Percentiles rank a stretch among this genome's conserved stretches.
Evolutionary conservation across 2,888 invertebrate genomes (phyloP).

Genomic region (Morpho helenor): DNA sequence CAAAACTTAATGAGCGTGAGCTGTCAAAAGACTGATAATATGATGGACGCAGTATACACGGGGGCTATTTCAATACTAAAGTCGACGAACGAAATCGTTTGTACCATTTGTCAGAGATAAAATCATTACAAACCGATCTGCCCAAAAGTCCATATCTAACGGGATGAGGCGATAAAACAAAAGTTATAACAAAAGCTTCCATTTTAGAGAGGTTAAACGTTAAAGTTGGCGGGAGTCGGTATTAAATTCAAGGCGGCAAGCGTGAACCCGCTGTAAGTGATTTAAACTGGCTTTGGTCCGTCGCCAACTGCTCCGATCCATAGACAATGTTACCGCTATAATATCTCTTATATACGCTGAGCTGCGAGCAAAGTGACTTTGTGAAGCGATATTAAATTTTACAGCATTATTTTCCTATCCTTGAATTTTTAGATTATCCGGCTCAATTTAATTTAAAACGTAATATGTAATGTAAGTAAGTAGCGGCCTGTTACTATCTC

Average conservation of each 20-base stretch:
- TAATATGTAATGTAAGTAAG: neutral
- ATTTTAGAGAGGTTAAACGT: neutral
- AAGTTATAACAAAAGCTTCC: neutral
- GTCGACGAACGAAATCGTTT: too few species aligned
- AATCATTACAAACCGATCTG: too few species aligned
- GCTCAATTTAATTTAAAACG: neutral
- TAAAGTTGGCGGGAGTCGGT: neutral
- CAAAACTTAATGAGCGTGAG: too few species aligned
- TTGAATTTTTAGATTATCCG: neutral
- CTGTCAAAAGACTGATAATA: too few species aligned
- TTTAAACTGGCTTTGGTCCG: slow-evolving; percentile 16
- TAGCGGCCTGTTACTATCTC: neutral
- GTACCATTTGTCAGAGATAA: too few species aligned
- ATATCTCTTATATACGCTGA: neutral
- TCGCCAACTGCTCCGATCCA: slow-evolving; percentile 10
- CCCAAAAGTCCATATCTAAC: too few species aligned
- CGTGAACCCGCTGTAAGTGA: slow-evolving; percentile 13
- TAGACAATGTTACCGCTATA: slow-evolving; percentile 6
- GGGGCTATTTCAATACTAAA: too few species aligned
- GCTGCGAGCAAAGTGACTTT: neutral
- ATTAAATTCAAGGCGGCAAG: slow-evolving; percentile 10
- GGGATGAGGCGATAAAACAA: too few species aligned
- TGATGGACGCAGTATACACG: too few species aligned
- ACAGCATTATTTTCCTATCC: neutral
- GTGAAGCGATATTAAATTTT: neutral